Conservation (phyloP, 2,797 vertebrate species). For the Lithobates pipiens region DNA sequence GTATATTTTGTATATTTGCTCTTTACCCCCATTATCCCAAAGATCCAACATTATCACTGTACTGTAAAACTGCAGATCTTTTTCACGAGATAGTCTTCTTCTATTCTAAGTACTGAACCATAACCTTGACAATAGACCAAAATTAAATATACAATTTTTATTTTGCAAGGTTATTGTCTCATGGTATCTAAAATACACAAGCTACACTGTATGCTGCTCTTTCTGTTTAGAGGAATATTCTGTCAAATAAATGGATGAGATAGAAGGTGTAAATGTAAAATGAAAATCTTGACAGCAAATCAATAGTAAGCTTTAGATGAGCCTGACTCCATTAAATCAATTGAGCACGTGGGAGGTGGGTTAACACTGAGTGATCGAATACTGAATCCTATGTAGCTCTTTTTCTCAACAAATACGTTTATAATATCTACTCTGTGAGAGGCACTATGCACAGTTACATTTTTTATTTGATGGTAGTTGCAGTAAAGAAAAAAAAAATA, state of each 20-base stretch:
- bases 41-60: background rate
- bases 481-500: background rate
- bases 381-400: background rate
- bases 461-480: background rate
- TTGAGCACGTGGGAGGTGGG: background rate
- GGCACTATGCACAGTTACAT: background rate
- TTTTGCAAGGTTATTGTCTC: conserved; percentile 19
- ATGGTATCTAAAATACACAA: conserved; percentile 5
- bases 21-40: background rate
- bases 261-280: conserved; percentile 48
- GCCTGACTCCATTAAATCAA: background rate
- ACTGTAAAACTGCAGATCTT: background rate
- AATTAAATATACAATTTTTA: background rate
- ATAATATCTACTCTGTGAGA: background rate
- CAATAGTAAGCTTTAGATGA: background rate
- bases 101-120: background rate
- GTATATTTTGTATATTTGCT: too few relatives aligned
- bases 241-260: conserved; percentile 50
- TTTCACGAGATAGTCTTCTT: background rate
- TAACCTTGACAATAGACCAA: background rate
- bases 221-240: conserved; percentile 21
- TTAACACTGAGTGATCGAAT: conserved; percentile 13
- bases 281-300: conserved; percentile 3
- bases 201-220: conserved; percentile 1
- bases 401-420: background rate